Base-by-base conservation (phyloP, 2,797 vertebrate species). In the Chelmon rostratus region DNA sequence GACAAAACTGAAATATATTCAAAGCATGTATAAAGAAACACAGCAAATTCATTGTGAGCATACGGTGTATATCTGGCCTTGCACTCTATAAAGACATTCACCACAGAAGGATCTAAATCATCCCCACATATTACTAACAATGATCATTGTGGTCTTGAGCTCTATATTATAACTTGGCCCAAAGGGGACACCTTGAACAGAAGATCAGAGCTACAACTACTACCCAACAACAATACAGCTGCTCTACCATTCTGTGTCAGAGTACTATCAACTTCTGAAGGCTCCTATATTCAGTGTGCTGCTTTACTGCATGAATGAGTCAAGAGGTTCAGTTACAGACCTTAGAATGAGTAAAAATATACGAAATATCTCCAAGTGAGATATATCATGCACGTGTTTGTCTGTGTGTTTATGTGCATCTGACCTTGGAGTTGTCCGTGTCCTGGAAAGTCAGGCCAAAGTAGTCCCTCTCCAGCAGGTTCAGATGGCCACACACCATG, bases 381-480 rank as follows among this genome's bases (percentile, higher is more conserved):
- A 38, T 54, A 35, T 54, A 9, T 35, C 38, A 38, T 25, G 28
- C 42, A 71, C 90, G 81, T 96, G 89, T 0, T 94, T 89, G 46
- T 97, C 11, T 47, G 1, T 46, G 21, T 63, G 9, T 74, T 25
- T 67, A 5, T 72, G 57, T 68, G 31, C 38, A 58, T 72, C 89
- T 93, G 89, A 99, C 98, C 97, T 99, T 99, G 92, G 98, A 93
- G 89, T 95, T 98, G 93, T 99, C 98, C 0, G 97, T 94, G 78
- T 99, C 98, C 23, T 97, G 97, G 93, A 98, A 99, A 56, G 94
- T 96, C 86, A 99, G 94, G 78, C 98, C 98, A 7, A 98, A 99
- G 95, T 99, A 99, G 92, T 99, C 98, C 82, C 98, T 98, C 93
- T 99, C 98, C 94, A 99, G 95, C 78, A 99, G 97, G 91, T 99